Conservation (phyloP, 2,113 vertebrate species). For the Caranx ignobilis region DNA sequence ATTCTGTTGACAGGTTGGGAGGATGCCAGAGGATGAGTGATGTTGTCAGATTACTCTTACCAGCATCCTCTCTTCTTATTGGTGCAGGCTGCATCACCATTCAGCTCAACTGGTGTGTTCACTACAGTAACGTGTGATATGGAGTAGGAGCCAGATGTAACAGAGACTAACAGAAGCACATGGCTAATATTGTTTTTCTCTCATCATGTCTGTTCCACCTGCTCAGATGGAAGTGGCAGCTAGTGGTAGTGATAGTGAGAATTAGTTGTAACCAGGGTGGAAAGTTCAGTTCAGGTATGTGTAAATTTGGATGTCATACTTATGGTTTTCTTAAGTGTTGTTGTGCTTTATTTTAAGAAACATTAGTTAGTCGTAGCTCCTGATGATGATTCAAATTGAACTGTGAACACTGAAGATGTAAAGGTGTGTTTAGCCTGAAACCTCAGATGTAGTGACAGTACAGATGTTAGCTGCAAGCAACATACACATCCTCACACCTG, state of each 20-base stretch:
- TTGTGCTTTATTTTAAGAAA: constrained; percentile 9
- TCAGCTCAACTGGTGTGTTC: not conserved
- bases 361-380: not conserved
- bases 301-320: not conserved
- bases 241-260: not conserved
- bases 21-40: constrained; percentile 35
- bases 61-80: not conserved
- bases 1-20: constrained; percentile 25
- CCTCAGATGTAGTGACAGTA: not conserved
- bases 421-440: not conserved
- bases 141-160: not conserved
- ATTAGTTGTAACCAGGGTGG: not conserved
- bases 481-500: not conserved
- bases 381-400: not conserved
- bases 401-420: not conserved
- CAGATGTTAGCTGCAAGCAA: not conserved
- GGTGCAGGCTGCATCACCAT: too few species aligned
- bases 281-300: not conserved
- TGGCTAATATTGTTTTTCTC: not conserved
- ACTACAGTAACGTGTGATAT: not conserved
- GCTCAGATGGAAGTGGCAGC: too few species aligned
- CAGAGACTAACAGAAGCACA: not conserved
- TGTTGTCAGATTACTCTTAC: not conserved
- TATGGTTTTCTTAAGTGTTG: not conserved
- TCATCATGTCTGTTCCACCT: not conserved